Evolutionary conservation across 2,113 vertebrate genomes (phyloP).

Genomic region (Chionis minor): DNA sequence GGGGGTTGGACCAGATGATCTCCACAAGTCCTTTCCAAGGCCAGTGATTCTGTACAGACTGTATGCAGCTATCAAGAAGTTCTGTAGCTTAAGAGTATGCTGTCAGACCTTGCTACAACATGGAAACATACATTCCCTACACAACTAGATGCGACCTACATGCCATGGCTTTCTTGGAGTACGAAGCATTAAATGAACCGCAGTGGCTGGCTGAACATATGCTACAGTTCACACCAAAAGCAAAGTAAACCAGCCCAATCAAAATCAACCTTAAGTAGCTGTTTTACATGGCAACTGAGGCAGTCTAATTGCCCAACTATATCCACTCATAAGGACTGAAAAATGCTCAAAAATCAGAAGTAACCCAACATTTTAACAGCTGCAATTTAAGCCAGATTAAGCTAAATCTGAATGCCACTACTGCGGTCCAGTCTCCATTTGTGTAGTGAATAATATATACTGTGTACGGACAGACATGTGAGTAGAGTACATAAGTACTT

Average conservation of each 20-base stretch:
- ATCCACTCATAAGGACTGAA: accelerated
- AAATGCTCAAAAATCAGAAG: neutral
- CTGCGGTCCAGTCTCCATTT: neutral
- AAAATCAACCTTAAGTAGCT: neutral
- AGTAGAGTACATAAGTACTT: neutral
- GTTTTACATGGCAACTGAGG: neutral
- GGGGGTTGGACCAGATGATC: too few relatives aligned
- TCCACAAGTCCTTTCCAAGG: too few relatives aligned
- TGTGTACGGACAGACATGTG: neutral
- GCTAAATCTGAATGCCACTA: neutral
- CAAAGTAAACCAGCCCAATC: neutral
- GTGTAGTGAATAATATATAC: neutral
- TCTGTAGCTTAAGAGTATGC: neutral
- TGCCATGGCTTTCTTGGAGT: neutral
- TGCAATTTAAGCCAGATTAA: neutral
- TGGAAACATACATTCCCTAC: neutral
- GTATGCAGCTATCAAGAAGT: neutral
- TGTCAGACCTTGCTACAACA: neutral
- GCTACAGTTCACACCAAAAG: neutral
- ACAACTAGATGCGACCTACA: neutral
- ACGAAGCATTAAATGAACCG: neutral
- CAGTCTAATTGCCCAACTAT: neutral
- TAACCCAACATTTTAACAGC: neutral
- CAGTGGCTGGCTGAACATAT: neutral
- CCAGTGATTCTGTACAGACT: too few relatives aligned